Base-by-base conservation (phyloP, 2,113 vertebrate genomes). In the Entomyzon cyanotis region DNA sequence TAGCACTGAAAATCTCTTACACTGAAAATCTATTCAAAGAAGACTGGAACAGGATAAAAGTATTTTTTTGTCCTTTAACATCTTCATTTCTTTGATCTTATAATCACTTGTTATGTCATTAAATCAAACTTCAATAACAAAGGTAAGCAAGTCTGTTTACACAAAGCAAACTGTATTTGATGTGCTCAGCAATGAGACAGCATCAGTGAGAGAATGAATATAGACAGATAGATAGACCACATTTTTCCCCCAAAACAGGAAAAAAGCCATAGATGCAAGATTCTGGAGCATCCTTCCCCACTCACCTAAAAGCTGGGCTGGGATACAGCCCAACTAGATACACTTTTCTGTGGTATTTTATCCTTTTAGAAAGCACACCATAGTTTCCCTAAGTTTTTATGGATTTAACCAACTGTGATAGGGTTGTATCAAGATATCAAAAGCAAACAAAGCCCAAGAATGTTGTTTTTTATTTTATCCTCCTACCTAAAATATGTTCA, bases 31-130 rank as follows among this genome's bases (percentile, higher is more conserved):
- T 56, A 46, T 9, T 93, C 79, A 90, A 77, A 92, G 59, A 63
- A 86, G n/a, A 41, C 63, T 84, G 80, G 75, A 78, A 78, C 33
- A 86, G 28, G 41, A 82, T 12, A 68, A 65, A 82, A 62, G 63
- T 33, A 55, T 56, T 87, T 84, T n/a, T 42, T 89, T 44, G 6
- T 79, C 63, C 62, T 83, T 79, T 59, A 92, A 75, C 7, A 1
- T 60, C 60, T 89, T 67, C 35, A 47, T 89, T 71, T 87, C 85
- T 96, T 95, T 94, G 86, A 92, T 96, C 81, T 74, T 63, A 11
- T 84, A 89, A 80, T 94, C 31, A 37, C 67, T 89, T 3, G 18
- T 71, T 73, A 81, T 79, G 88, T 53, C 82, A 93, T 79, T 58
- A 90, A 84, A 71, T 47, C 76, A 93, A 71, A 47, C 73, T 87